These are phyloP conservation scores for Atherinomorus stipes DNA, from an alignment of 2,113 vertebrate species.

Conservation along the genomic window DNA sequence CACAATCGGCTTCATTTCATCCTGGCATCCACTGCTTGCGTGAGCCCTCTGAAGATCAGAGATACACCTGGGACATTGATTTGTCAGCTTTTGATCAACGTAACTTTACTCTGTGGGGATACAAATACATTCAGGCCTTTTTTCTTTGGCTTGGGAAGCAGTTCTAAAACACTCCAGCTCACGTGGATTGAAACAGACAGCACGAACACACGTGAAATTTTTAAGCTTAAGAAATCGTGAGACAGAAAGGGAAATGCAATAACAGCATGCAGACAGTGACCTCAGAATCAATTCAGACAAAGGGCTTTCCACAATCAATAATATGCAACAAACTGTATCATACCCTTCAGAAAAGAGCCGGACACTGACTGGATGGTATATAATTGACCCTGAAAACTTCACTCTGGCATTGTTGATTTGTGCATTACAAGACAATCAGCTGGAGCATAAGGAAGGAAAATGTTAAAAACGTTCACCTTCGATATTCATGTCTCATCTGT, in stretches of 20 bases:
- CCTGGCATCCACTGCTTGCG: too few species aligned
- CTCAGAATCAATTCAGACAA: not conserved
- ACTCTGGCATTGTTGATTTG: not conserved
- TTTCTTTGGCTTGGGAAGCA: too few species aligned
- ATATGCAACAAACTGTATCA: not conserved
- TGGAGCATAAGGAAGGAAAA: not conserved
- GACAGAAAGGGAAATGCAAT: not conserved
- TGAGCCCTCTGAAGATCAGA: not conserved
- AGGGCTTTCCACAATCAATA: not conserved
- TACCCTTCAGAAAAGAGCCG: not conserved
- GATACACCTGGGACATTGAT: not conserved
- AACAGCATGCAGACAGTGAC: too few species aligned
- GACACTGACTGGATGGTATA: not conserved
- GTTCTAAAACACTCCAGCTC: too few species aligned
- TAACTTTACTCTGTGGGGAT: not conserved
- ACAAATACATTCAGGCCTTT: not conserved
- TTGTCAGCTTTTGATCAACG: not conserved
- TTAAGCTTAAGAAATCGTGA: not conserved
- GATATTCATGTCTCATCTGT: not conserved
- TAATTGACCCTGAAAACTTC: not conserved
- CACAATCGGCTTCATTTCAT: not conserved
- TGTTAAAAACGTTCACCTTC: not conserved
- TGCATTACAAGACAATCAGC: not conserved
- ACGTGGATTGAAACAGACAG: too few species aligned
- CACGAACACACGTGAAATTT: not conserved